Percentiles rank a stretch among this genome's conserved stretches.
Conservation (phyloP, 2,797 vertebrate genomes). For the Pseudotriccus pelzelni region DNA sequence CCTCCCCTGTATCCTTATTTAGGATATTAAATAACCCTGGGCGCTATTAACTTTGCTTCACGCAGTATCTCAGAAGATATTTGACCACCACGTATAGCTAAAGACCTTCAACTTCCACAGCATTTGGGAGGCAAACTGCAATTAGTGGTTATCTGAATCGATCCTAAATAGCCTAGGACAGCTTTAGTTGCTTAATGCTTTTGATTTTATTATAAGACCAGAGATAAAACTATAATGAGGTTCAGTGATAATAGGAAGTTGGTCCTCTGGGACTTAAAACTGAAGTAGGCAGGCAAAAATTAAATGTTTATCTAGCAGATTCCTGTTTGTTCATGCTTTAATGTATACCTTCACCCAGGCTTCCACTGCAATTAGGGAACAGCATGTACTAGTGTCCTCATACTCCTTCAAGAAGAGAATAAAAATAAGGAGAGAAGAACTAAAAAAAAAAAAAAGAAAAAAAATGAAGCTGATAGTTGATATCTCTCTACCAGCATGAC, state of each 20-base stretch:
- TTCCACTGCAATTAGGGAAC: conserved; percentile 16
- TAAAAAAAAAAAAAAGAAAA: background rate
- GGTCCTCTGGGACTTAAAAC: conserved; percentile 26
- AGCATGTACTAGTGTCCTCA: background rate
- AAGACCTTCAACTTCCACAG: conserved; percentile 43
- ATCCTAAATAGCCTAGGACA: conserved; percentile 28
- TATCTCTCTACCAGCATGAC: background rate
- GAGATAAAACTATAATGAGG: conserved; percentile 44
- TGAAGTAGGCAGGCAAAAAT: conserved; percentile 45
- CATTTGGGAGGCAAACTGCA: conserved; percentile 36
- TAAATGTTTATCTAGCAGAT: conserved; percentile 63
- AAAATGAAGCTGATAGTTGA: background rate
- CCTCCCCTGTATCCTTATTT: conserved; percentile 38
- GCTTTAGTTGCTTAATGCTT: conserved; percentile 47
- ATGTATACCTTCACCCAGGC: background rate
- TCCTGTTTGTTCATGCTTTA: conserved; percentile 19
- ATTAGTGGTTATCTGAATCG: conserved; percentile 49
- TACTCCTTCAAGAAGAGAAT: background rate
- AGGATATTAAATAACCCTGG: conserved; percentile 49
- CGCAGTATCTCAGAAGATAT: background rate
- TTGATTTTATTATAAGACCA: conserved; percentile 60
- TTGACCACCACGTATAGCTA: background rate
- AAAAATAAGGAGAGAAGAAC: background rate
- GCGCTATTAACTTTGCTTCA: background rate
- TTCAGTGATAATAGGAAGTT: conserved; percentile 18